phyloP scores from a whole-genome alignment of 1,140 invertebrate genomes.

The Fopius arisanus region DNA sequence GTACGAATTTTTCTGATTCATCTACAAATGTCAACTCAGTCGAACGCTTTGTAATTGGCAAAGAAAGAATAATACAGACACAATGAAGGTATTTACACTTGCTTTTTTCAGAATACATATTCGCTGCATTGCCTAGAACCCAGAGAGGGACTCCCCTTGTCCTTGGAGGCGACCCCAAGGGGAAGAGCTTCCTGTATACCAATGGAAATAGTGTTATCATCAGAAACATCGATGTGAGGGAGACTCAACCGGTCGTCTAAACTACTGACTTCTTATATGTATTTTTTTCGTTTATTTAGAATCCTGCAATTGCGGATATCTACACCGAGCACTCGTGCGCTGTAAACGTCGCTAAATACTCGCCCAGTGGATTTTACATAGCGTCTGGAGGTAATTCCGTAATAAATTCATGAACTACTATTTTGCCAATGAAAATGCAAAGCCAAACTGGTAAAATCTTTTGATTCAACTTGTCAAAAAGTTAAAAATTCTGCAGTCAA shows the following conservation, averaged over 20 bases:
- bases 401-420: not conserved
- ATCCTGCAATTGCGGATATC: constrained; percentile 91
- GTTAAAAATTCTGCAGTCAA: no score
- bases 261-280: constrained; percentile 17
- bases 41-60: no score
- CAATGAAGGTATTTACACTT: constrained; percentile 31
- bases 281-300: constrained; percentile 66
- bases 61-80: not conserved
- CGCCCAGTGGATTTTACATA: constrained; percentile 98
- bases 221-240: constrained; percentile 88
- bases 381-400: constrained; percentile 88
- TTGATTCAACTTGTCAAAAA: not conserved
- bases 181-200: constrained; percentile 96
- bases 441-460: not conserved
- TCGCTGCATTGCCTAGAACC: constrained; percentile 92
- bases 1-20: no score
- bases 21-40: no score
- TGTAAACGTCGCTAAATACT: constrained; percentile 97
- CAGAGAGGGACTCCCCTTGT: constrained; percentile 92
- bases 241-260: not conserved
- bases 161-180: constrained; percentile 93
- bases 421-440: no score
- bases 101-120: constrained; percentile 81
- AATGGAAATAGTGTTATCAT: constrained; percentile 99
- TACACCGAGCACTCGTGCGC: constrained; percentile 96